phyloP scores from a whole-genome alignment of 1,140 invertebrate species.

The Drosophila truncata region DNA sequence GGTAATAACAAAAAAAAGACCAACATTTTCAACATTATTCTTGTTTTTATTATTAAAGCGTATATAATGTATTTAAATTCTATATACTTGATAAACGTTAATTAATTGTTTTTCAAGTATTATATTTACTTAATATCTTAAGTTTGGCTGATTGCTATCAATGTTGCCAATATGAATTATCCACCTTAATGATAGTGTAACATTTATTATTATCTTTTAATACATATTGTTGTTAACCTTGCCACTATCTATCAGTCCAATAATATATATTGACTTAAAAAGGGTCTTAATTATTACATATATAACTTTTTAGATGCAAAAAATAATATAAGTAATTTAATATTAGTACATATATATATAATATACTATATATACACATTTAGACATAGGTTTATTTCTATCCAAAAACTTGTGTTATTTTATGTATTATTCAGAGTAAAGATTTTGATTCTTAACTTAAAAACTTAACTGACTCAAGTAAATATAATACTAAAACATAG shows the following conservation, averaged over 20 bases:
- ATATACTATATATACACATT: constrained; percentile 8
- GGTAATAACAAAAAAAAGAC: background rate
- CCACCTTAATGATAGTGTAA: constrained; percentile 15
- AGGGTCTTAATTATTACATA: background rate
- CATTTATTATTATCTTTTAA: constrained; percentile 19
- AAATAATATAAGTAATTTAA: background rate
- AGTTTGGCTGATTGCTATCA: constrained; percentile 9
- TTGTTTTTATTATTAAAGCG: constrained; percentile 18
- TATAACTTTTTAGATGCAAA: background rate
- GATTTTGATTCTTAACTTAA: constrained; percentile 2
- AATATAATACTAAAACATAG: constrained; percentile 1
- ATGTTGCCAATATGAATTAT: constrained; percentile 14
- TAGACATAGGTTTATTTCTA: background rate
- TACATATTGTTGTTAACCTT: constrained; percentile 19
- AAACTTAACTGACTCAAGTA: constrained; percentile 7
- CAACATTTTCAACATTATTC: constrained; percentile 12
- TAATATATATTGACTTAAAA: constrained; percentile 3
- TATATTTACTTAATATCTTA: constrained; percentile 12
- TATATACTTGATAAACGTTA: constrained; percentile 6
- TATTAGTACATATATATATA: background rate
- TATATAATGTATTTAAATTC: constrained; percentile 19
- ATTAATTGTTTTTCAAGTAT: background rate
- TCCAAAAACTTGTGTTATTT: background rate
- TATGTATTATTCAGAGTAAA: constrained; percentile 1
- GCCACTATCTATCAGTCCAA: constrained; percentile 25